Percentiles rank a stretch among this genome's conserved stretches.
Conservation (phyloP, 2,113 vertebrate species). For the western clawed frog (Xenopus tropicalis) region UCB_Xtro_10.0 CM004448.2:83328001-83328500, state of each 20-base stretch:
- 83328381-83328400: conserved; percentile 2
- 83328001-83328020: no score
- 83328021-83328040: no score
- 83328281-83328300: neutral
- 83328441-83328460: conserved; percentile 5
- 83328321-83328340: conserved; percentile 12
- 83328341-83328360: neutral
- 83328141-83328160: neutral
- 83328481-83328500: neutral
- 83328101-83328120: no score
- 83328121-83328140: no score
- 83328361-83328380: neutral
- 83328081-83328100: no score
- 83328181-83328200: neutral
- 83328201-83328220: neutral
- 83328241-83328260: neutral
- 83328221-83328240: neutral
- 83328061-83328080: no score
- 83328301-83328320: conserved; percentile 3
- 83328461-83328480: neutral
- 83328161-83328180: neutral
- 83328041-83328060: no score
- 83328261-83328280: conserved; percentile 5
- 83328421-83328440: conserved; percentile 5
- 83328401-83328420: conserved; percentile 6